These are phyloP conservation scores for Dryomyza anilis DNA, from an alignment of 2,888 invertebrate species.

Conservation along the genomic window DNA sequence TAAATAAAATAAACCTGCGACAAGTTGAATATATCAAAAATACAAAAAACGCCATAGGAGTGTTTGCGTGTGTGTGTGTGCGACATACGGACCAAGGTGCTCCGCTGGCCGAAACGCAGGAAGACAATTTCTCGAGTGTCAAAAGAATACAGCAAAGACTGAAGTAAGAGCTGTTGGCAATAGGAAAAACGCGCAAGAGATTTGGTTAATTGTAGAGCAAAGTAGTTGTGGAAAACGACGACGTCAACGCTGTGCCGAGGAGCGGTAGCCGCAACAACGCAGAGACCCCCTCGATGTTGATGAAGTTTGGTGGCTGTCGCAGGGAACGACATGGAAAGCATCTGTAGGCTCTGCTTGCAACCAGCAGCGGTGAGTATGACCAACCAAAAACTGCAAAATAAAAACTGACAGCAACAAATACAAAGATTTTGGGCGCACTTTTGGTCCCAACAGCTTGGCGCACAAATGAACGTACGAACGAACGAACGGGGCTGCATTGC, in stretches of 20 bases:
- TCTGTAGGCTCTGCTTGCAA: conserved; percentile 61
- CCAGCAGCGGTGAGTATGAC: conserved; percentile 55
- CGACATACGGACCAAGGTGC: conserved; percentile 28
- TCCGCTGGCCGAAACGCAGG: conserved; percentile 32
- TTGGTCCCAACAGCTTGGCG: neutral
- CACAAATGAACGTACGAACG: conserved; percentile 16
- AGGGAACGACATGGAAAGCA: conserved; percentile 57
- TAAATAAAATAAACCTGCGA: conserved; percentile 2
- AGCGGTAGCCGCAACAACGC: too few relatives aligned
- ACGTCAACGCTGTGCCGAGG: too few relatives aligned
- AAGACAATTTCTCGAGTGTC: conserved; percentile 9
- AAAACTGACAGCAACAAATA: conserved; percentile 27
- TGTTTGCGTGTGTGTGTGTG: conserved; percentile 1
- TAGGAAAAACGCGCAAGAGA: conserved; percentile 14
- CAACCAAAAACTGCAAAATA: neutral
- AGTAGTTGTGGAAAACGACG: neutral
- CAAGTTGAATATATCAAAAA: conserved; percentile 6
- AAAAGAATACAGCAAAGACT: too few relatives aligned
- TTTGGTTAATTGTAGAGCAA: conserved; percentile 5
- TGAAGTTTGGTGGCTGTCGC: conserved; percentile 26
- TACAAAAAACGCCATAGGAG: conserved; percentile 8
- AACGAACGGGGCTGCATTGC: too few relatives aligned
- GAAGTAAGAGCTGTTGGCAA: too few relatives aligned
- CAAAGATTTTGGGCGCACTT: conserved; percentile 30
- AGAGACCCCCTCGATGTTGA: conserved; percentile 34